phyloP scores from a whole-genome alignment of 2,888 invertebrate genomes.

The Lycia hirtaria region DNA sequence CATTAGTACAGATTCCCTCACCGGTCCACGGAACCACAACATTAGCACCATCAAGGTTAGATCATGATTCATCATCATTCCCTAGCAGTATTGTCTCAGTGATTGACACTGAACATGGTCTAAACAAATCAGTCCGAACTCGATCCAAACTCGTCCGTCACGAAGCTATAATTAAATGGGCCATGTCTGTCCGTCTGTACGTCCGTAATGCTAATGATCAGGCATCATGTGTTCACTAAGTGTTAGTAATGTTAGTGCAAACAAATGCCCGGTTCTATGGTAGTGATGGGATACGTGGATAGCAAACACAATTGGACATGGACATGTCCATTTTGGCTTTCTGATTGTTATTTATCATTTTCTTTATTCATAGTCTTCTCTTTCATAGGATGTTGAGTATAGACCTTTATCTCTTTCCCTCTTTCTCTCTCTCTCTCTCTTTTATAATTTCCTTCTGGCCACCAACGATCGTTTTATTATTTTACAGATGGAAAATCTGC shows the following conservation, averaged over 20 bases:
- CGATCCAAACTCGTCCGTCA: conserved; percentile 68
- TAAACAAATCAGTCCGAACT: conserved; percentile 47
- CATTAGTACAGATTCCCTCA: conserved; percentile 27
- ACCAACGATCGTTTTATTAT: no score
- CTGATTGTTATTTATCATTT: no score
- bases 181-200: conserved; percentile 51
- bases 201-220: conserved; percentile 56
- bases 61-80: conserved; percentile 38
- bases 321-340: no score
- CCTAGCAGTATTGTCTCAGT: conserved; percentile 49
- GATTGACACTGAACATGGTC: conserved; percentile 55
- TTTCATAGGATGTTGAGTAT: no score
- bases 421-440: no score
- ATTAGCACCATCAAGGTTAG: conserved; percentile 33
- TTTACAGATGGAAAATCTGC: no score
- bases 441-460: no score
- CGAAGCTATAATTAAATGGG: conserved; percentile 67
- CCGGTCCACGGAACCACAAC: conserved; percentile 18
- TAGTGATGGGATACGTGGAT: conserved; percentile 29
- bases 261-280: conserved; percentile 47
- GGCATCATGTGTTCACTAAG: conserved; percentile 64
- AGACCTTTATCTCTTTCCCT: no score
- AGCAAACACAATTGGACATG: no score
- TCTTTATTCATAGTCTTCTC: no score
- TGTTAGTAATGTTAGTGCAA: conserved; percentile 62